phyloP scores from a whole-genome alignment of 2,888 invertebrate species.

The Drosophila mimetica region DNA sequence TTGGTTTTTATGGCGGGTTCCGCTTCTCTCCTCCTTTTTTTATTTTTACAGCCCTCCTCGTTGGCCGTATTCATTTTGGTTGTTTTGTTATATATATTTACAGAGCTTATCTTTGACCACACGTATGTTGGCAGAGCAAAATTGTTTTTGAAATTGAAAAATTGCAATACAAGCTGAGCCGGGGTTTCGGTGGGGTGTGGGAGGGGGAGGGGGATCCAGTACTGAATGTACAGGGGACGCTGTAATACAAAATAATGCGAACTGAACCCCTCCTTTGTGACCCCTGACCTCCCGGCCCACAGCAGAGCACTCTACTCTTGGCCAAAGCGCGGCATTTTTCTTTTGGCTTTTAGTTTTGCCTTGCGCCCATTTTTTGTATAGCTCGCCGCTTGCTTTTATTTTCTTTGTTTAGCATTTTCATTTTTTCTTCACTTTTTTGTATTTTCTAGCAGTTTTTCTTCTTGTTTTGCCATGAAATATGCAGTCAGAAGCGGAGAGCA shows the following conservation, averaged over 20 bases:
- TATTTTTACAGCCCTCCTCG: conserved; percentile 26
- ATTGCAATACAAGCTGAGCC: conserved; percentile 79
- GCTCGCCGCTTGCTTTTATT: conserved; percentile 69
- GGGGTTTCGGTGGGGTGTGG: conserved; percentile 43
- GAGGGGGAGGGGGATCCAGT: background rate
- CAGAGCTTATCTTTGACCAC: conserved; percentile 81
- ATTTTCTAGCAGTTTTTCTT: conserved; percentile 17
- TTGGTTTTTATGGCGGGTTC: conserved; percentile 59
- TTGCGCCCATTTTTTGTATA: conserved; percentile 52
- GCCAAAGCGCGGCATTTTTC: conserved; percentile 63
- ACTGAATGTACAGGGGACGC: conserved; percentile 34
- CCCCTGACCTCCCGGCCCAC: background rate
- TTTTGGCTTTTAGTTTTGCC: conserved; percentile 61
- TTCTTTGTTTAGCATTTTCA: conserved; percentile 79
- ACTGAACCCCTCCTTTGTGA: conserved; percentile 6
- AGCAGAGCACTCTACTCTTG: conserved; percentile 4
- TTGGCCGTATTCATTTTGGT: conserved; percentile 17
- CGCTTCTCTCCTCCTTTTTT: conserved; percentile 25
- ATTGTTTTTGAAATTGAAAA: conserved; percentile 82
- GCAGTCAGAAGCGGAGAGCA: conserved; percentile 37
- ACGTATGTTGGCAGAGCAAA: conserved; percentile 80
- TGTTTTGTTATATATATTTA: conserved; percentile 69
- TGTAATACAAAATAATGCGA: conserved; percentile 77
- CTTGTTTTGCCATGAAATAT: conserved; percentile 40
- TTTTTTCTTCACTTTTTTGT: conserved; percentile 52